Evolutionary conservation across 2,888 invertebrate species (phyloP).

Genomic region (Aspidapion aeneum): DNA sequence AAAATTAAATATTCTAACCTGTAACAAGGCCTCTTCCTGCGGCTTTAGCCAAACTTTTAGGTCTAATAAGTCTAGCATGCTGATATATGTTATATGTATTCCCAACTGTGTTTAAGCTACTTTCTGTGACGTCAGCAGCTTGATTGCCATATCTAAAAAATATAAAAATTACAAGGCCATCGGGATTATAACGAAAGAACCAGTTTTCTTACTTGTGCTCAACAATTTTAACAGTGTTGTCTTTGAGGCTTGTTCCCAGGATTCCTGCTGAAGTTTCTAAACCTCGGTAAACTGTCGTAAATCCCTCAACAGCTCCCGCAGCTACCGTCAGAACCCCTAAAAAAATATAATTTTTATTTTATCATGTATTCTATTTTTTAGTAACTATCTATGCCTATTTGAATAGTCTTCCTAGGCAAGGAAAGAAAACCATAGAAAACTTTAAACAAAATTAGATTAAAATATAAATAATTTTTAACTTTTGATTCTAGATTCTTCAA

Average conservation of each 20-base stretch:
- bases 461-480: no score
- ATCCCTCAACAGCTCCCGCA: constrained; percentile 67
- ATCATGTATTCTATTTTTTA: no score
- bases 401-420: no score
- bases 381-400: no score
- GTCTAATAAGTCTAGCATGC: constrained; percentile 62
- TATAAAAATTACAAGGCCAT: constrained; percentile 9
- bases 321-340: constrained; percentile 59
- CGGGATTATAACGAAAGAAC: background rate
- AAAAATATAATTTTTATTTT: background rate
- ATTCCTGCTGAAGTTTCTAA: constrained; percentile 67
- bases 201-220: constrained; percentile 63
- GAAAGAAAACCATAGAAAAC: no score
- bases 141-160: constrained; percentile 62
- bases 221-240: constrained; percentile 72
- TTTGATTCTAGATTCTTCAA: no score
- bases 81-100: constrained; percentile 64
- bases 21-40: constrained; percentile 37
- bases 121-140: constrained; percentile 61
- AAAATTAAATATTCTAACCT: no score
- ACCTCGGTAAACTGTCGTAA: constrained; percentile 66
- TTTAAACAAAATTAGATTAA: no score
- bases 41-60: constrained; percentile 62
- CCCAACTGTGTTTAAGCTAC: constrained; percentile 66
- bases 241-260: constrained; percentile 59